A percentile compares a stretch with the other conserved stretches of the same genome.
phyloP scores from a whole-genome alignment of 2,888 invertebrate genomes.

The Sinelater perroti region DNA sequence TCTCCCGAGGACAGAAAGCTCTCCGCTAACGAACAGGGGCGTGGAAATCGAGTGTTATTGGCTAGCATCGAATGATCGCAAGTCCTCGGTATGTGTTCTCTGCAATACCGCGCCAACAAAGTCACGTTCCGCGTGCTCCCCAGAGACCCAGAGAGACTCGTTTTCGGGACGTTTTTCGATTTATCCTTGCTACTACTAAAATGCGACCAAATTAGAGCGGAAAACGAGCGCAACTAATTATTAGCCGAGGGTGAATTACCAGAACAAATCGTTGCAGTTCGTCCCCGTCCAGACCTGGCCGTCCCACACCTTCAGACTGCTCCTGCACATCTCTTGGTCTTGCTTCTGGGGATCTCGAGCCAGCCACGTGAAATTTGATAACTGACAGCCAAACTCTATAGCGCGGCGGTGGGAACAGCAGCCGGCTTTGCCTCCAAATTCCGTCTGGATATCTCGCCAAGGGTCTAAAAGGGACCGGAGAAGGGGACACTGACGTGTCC shows the following conservation, averaged over 20 bases:
- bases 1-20: constrained; percentile 85
- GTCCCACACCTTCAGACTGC: constrained; percentile 88
- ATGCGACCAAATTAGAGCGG: constrained; percentile 39
- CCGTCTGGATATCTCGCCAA: constrained; percentile 63
- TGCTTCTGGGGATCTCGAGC: constrained; percentile 71
- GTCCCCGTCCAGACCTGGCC: constrained; percentile 80
- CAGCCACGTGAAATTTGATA: constrained; percentile 83
- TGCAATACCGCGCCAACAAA: constrained; percentile 82
- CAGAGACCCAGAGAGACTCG: constrained; percentile 58
- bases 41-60: constrained; percentile 64
- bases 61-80: constrained; percentile 82
- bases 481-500: constrained; percentile 64
- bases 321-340: constrained; percentile 80
- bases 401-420: constrained; percentile 69
- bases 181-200: constrained; percentile 54
- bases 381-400: constrained; percentile 88
- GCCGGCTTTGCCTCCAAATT: constrained; percentile 63
- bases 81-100: constrained; percentile 81
- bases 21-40: constrained; percentile 80
- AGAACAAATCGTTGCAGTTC: constrained; percentile 81
- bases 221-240: constrained; percentile 19
- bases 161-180: constrained; percentile 47
- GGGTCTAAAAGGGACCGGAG: constrained; percentile 66
- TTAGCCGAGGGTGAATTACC: constrained; percentile 64
- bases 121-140: constrained; percentile 73